Evolutionary conservation across 53 echinoderm and acorn worm genomes (phyloP).

Genomic region (Astropecten irregularis): DNA sequence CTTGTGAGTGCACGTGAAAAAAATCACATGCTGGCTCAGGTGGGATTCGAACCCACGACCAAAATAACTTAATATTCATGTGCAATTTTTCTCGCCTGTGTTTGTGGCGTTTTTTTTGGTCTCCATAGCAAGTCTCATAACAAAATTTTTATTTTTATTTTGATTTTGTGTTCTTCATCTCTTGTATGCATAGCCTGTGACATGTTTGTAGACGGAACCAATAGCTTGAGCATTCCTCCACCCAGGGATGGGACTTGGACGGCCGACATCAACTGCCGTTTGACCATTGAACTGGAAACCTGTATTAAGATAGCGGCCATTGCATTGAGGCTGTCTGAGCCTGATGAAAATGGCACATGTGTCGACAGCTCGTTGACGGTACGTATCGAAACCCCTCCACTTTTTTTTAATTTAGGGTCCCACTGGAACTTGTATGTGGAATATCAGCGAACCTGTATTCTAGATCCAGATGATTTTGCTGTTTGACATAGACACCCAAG

Average conservation of each 20-base stretch:
- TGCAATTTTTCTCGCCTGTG: no score
- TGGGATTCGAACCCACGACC: no score
- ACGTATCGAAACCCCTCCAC: not conserved
- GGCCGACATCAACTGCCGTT: not conserved
- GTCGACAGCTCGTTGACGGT: slow-evolving; percentile 49
- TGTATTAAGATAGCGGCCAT: slow-evolving; percentile 7
- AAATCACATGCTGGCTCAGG: no score
- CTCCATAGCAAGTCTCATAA: not conserved
- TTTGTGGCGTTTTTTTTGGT: no score
- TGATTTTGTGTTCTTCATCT: not conserved
- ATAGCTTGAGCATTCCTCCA: not conserved
- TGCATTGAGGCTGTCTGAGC: slow-evolving; percentile 3
- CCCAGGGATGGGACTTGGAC: slow-evolving; percentile 28
- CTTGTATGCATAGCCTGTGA: slow-evolving; percentile 31
- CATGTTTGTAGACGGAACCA: not conserved
- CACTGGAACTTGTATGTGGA: not conserved
- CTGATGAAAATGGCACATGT: slow-evolving; percentile 33
- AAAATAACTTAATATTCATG: no score
- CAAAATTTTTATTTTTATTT: not conserved
- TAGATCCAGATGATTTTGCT: no score
- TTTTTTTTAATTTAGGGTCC: no score
- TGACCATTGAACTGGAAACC: not conserved
- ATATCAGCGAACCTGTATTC: no score
- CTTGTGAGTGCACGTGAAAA: no score
- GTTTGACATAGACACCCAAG: no score